Evolutionary conservation across 2,113 vertebrate genomes (phyloP).

Genomic region (Hippocampus mohnikei): DNA sequence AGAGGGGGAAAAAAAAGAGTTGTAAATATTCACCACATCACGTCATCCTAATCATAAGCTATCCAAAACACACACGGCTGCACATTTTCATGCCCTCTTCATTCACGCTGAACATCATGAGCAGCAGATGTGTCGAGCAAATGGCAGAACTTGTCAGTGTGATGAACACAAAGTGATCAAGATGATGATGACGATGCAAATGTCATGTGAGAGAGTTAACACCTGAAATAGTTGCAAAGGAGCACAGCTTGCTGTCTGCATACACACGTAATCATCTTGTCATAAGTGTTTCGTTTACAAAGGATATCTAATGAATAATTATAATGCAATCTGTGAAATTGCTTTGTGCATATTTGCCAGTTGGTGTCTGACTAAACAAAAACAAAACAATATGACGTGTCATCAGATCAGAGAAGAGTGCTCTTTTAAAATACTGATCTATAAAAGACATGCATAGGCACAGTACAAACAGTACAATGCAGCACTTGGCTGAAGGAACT

Average conservation of each 20-base stretch:
- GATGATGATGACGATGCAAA: conserved; percentile 40
- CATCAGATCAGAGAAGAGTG: too few species aligned
- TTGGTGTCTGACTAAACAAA: too few species aligned
- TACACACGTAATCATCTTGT: neutral
- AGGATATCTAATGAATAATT: neutral
- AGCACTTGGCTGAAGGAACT: neutral
- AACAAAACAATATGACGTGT: too few species aligned
- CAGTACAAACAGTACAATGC: neutral
- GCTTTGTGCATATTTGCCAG: neutral
- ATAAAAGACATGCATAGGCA: too few species aligned
- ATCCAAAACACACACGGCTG: neutral
- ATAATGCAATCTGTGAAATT: neutral
- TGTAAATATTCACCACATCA: neutral
- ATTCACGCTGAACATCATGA: conserved; percentile 29
- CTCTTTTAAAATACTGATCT: too few species aligned
- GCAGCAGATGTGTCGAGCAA: conserved; percentile 37
- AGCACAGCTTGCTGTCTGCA: conserved; percentile 16
- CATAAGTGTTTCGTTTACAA: neutral
- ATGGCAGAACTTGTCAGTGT: conserved; percentile 32
- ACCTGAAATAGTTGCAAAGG: conserved; percentile 21
- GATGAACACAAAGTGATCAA: conserved; percentile 42
- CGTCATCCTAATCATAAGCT: neutral
- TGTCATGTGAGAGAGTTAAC: conserved; percentile 25
- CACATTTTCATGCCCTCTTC: conserved; percentile 28
- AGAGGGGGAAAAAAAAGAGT: neutral